Conservation (phyloP, 2,797 vertebrate genomes). For the Pristis pectinata region DNA sequence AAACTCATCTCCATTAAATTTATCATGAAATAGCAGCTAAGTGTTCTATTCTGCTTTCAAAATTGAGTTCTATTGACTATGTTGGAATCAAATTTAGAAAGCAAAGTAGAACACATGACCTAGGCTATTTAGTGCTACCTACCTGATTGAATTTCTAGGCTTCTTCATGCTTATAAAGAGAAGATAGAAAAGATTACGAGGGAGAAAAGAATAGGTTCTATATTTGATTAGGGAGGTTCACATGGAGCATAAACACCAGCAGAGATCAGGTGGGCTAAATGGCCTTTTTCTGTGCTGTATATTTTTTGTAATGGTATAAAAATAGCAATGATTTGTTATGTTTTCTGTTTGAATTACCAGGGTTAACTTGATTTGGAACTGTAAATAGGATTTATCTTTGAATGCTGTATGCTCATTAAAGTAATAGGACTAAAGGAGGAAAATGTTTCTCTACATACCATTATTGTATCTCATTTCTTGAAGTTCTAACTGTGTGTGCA, state of each 20-base stretch:
- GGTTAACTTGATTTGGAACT: neutral
- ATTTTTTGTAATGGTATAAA: neutral
- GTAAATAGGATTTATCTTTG: neutral
- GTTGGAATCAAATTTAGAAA: no score
- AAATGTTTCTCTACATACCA: neutral
- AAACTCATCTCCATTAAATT: neutral
- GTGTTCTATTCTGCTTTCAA: no score
- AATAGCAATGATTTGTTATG: neutral
- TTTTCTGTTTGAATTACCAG: neutral
- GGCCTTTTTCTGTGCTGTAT: neutral
- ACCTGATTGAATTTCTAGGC: no score
- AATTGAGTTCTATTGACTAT: no score
- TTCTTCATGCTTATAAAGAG: neutral
- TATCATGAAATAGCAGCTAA: no score
- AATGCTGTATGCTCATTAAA: conserved; percentile 4
- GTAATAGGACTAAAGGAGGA: neutral
- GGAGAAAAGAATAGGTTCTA: neutral
- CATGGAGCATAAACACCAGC: neutral
- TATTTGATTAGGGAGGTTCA: neutral
- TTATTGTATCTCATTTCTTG: neutral
- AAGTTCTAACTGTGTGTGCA: neutral
- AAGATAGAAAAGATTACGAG: neutral
- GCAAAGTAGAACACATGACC: no score
- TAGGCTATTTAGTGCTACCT: no score
- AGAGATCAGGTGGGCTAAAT: neutral